Evolutionary conservation across 2,113 vertebrate species (phyloP).

Genomic region (Cyanoderma ruficeps): DNA sequence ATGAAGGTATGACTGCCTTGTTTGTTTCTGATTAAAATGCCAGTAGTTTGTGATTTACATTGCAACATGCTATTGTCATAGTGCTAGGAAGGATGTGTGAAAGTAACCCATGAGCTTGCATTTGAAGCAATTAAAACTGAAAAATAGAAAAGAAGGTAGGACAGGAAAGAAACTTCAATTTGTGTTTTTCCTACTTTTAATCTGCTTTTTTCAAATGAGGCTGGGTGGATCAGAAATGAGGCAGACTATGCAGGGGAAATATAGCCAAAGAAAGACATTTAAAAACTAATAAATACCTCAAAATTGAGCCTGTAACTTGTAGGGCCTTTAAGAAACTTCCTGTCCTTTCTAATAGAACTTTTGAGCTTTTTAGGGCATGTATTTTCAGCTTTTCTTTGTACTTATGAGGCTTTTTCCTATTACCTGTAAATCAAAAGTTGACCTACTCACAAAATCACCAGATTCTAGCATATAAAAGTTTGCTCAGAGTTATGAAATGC

Average conservation of each 20-base stretch:
- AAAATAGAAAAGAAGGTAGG: neutral
- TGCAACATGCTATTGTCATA: neutral
- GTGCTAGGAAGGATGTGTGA: neutral
- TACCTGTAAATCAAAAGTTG: neutral
- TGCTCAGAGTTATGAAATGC: neutral
- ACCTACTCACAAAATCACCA: neutral
- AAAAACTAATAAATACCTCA: neutral
- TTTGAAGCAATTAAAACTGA: neutral
- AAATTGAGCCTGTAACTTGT: neutral
- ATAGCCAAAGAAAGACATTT: neutral
- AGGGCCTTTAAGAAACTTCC: neutral
- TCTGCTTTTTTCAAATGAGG: neutral
- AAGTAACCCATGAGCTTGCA: accelerated
- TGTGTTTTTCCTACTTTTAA: neutral
- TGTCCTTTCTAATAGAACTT: neutral
- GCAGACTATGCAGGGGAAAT: neutral
- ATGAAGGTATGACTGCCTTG: neutral
- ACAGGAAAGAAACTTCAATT: neutral
- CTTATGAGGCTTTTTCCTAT: neutral
- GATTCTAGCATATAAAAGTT: neutral
- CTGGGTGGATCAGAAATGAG: neutral
- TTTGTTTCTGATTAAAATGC: neutral
- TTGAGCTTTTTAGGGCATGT: neutral
- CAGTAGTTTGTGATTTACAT: neutral
- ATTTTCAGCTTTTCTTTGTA: neutral